Percentiles rank a stretch among this genome's conserved stretches.
Evolutionary conservation across 2,888 invertebrate species (phyloP).

Genomic region (Lagria hirta): DNA sequence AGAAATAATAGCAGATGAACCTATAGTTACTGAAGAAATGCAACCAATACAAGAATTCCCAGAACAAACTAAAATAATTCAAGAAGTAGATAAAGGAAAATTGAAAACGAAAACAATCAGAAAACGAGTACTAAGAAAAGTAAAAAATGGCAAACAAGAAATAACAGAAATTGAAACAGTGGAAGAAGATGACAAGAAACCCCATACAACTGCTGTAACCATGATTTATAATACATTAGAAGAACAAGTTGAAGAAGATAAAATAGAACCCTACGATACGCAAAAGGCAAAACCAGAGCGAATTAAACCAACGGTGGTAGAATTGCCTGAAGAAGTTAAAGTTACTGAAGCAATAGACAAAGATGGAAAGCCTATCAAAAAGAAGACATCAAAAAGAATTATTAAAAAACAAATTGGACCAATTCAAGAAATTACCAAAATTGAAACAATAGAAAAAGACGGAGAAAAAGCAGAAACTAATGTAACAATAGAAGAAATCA

Average conservation of each 20-base stretch:
- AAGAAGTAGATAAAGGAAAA: constrained; percentile 33
- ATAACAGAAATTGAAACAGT: constrained; percentile 46
- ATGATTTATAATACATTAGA: constrained; percentile 37
- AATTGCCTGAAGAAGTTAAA: constrained; percentile 41
- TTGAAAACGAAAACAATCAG: constrained; percentile 49
- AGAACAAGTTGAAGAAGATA: constrained; percentile 48
- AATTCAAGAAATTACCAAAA: constrained; percentile 46
- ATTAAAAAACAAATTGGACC: constrained; percentile 45
- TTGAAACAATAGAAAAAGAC: constrained; percentile 56
- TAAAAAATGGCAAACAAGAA: constrained; percentile 45
- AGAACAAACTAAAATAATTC: constrained; percentile 33
- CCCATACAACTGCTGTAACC: constrained; percentile 20
- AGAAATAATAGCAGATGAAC: constrained; percentile 34
- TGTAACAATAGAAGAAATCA: constrained; percentile 38
- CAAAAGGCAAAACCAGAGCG: constrained; percentile 12
- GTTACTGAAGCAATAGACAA: constrained; percentile 27
- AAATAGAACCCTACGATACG: too few species aligned
- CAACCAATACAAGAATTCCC: constrained; percentile 34
- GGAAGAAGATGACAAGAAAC: constrained; percentile 25
- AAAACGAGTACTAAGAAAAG: constrained; percentile 55
- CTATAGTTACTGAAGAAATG: constrained; percentile 30
- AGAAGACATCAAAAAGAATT: constrained; percentile 34
- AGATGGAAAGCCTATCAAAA: constrained; percentile 33
- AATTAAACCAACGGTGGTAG: constrained; percentile 31
- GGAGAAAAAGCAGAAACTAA: constrained; percentile 42